Evolutionary conservation across 37 sponge, comb jelly and placozoan genomes (phyloP).

Genomic region (Beroe ovata): DNA sequence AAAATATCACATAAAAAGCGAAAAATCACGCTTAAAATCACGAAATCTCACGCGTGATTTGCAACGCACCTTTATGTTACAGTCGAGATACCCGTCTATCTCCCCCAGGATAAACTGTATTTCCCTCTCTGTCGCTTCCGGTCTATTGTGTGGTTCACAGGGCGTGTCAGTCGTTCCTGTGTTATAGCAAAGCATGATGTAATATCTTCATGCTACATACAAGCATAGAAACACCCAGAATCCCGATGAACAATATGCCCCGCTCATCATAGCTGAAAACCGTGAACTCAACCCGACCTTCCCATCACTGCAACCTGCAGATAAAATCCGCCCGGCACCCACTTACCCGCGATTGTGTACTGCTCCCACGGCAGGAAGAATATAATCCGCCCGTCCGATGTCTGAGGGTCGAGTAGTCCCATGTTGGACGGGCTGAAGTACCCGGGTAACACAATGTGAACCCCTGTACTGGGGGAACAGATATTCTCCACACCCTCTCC

Average conservation of each 20-base stretch:
- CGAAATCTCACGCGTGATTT: too few species aligned
- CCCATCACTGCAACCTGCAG: too few species aligned
- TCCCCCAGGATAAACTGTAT: conserved; percentile 93
- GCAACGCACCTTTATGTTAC: conserved; percentile 66
- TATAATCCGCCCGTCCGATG: conserved; percentile 96
- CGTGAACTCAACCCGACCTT: too few species aligned
- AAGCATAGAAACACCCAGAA: too few species aligned
- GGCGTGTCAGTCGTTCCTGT: conserved; percentile 96
- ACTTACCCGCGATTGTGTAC: conserved; percentile 17
- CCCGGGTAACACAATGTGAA: conserved; percentile 91
- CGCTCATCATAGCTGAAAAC: too few species aligned
- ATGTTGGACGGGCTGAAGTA: conserved; percentile 94
- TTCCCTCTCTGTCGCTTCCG: conserved; percentile 86
- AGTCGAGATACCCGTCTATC: conserved; percentile 87
- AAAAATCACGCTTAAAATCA: too few species aligned
- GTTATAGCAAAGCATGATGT: conserved; percentile 54
- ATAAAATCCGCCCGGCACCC: too few species aligned
- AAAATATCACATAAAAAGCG: neutral
- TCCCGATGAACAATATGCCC: too few species aligned
- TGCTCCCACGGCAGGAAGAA: conserved; percentile 99
- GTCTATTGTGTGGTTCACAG: conserved; percentile 78
- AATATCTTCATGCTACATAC: too few species aligned
- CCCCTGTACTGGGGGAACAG: conserved; percentile 82
- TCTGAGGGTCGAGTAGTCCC: conserved; percentile 95
- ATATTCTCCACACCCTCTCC: conserved; percentile 73